Evolutionary conservation across 2,113 vertebrate genomes (phyloP), one percentile per base, ranked within the genome.

Genomic region (Calyptomena viridis): DNA sequence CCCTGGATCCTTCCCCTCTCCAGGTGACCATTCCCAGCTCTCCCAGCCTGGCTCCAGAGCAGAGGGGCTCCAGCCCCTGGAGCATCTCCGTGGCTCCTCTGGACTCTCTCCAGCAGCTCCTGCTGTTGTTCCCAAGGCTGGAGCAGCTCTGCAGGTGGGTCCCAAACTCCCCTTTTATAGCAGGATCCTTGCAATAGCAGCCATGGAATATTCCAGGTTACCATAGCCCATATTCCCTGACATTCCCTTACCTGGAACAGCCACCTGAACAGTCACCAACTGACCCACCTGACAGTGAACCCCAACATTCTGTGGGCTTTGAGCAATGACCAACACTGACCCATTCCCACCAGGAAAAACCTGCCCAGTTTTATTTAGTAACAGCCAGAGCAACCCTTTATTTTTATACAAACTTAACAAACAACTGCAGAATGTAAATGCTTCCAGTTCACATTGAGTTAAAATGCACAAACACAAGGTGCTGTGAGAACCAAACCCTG

Each of bases 191-290:
- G 52, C 31, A 42, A 42, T 21, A 86, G 52, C 59, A 66, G 52
- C 19, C 52, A 3, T 12, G 28, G 52, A 39, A 74, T 11, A 52
- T 21, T 20, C 68, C 68, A 28, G 4, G 14, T 22, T 9, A 6
- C 19, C 8, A 4, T 2, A 13, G 9, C 14, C 15, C 0, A 0
- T 4, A 20, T 6, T 33, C 66, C 56, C 3, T 0, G 40, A 46
- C 40, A 14, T 9, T 50, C n/a, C 1, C 53, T 42, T 6, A n/a
- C 37, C 60, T 52, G 46, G 75, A 35, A 18, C 1, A 30, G 60
- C 22, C 72, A 53, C 39, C 76, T 12, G 17, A 31, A 6, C 1
- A 3, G 8, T 0, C 7, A 42, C 0, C 31, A 13, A 2, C 37
- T 6, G 1, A 1, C 55, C 7, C 5, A 18, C 3, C 46, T 10